phyloP scores from a whole-genome alignment of 2,113 vertebrate genomes.

The Phainopepla nitens region DNA sequence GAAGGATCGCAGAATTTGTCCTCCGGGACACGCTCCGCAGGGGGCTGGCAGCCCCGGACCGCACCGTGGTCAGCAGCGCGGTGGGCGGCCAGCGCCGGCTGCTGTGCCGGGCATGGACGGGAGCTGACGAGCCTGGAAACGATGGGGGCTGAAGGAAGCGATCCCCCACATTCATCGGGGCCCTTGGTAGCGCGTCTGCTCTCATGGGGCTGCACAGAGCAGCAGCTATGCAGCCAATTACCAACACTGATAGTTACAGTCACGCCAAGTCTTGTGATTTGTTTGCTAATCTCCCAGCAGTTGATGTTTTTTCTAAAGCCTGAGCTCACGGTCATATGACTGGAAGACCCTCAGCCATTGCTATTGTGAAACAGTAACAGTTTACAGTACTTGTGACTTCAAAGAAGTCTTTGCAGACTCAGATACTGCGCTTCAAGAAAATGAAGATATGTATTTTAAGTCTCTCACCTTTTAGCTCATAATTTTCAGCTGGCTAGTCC shows the following conservation, averaged over 20 bases:
- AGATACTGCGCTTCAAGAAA: not conserved
- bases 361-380: not conserved
- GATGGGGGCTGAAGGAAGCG: not conserved
- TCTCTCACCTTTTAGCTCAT: not conserved
- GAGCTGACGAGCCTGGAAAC: fast-evolving
- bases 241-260: not conserved
- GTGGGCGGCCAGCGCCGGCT: fast-evolving
- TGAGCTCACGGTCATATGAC: constrained; percentile 17
- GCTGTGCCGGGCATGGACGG: fast-evolving
- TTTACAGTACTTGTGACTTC: not conserved
- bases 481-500: not conserved
- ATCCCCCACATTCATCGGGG: fast-evolving
- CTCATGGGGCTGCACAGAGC: not conserved
- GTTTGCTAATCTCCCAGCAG: constrained; percentile 26
- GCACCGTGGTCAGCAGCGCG: fast-evolving
- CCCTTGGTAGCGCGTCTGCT: fast-evolving
- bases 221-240: not conserved
- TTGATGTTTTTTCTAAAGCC: not conserved
- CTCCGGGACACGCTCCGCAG: fast-evolving
- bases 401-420: not conserved
- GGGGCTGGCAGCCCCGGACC: fast-evolving
- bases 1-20: fast-evolving
- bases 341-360: not conserved
- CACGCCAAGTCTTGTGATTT: constrained; percentile 23
- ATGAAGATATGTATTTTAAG: not conserved